phyloP scores from a whole-genome alignment of 2,113 vertebrate species.

The Irena cyanogastra region DNA sequence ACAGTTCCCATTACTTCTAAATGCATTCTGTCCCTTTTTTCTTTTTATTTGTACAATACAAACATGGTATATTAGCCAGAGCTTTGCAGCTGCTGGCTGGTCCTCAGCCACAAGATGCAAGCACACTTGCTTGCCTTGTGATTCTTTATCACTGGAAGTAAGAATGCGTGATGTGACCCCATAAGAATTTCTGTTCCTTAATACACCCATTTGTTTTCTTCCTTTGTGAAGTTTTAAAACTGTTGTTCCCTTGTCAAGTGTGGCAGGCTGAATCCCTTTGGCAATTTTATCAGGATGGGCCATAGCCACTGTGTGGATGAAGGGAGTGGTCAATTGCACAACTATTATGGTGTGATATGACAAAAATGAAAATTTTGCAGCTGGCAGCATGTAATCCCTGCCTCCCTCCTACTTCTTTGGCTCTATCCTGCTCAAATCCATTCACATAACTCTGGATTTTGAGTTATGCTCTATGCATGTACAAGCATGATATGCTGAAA shows the following conservation, averaged over 20 bases:
- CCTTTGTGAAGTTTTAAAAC: conserved; percentile 16
- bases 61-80: not conserved
- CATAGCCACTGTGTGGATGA: not conserved
- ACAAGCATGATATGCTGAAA: conserved; percentile 1
- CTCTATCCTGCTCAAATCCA: conserved; percentile 3
- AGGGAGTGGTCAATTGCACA: not conserved
- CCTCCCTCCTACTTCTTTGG: not conserved
- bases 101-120: not conserved
- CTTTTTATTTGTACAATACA: not conserved
- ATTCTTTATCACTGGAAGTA: conserved; percentile 30
- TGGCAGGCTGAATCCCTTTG: not conserved
- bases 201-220: conserved; percentile 25
- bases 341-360: not conserved
- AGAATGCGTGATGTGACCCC: conserved; percentile 20
- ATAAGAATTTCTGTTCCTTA: conserved; percentile 39
- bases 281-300: conserved; percentile 7
- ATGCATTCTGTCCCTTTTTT: not conserved
- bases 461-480: not conserved
- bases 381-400: conserved; percentile 26
- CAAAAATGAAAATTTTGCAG: conserved; percentile 26
- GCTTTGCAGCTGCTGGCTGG: conserved; percentile 17
- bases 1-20: not conserved
- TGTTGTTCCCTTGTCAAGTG: not conserved
- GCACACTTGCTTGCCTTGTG: not conserved
- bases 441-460: conserved; percentile 25